Conservation (phyloP, 2,797 vertebrate species). For the Muscicapa comitata region DNA sequence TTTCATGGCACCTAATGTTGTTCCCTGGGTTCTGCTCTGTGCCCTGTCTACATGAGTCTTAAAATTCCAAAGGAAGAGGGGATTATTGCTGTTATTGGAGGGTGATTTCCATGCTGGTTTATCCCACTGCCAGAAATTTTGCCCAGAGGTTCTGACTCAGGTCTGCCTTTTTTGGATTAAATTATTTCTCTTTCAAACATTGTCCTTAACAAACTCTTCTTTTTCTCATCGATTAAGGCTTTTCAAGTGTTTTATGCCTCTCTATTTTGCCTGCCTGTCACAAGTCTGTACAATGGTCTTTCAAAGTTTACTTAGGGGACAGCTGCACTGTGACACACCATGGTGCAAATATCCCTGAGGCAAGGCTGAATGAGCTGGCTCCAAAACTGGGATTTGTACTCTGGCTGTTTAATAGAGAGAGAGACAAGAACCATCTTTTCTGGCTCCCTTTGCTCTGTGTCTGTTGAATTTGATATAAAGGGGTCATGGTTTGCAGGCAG, state of each 20-base stretch:
- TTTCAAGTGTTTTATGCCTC: neutral
- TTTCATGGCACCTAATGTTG: neutral
- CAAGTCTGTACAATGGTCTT: neutral
- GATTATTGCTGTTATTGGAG: neutral
- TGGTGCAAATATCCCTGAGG: neutral
- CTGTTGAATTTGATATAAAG: neutral
- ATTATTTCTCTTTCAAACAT: neutral
- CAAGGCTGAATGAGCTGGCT: neutral
- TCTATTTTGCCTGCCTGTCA: neutral
- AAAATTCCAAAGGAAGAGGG: neutral
- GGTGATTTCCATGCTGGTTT: neutral
- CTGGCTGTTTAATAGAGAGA: neutral
- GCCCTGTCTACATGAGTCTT: neutral
- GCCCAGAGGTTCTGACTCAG: neutral
- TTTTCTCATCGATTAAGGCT: neutral
- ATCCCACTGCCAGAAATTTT: neutral
- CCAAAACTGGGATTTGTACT: neutral
- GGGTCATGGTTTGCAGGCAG: neutral
- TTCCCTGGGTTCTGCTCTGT: neutral
- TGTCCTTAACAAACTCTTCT: neutral
- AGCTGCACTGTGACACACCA: neutral
- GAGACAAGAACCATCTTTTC: neutral
- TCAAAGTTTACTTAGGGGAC: neutral
- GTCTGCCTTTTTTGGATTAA: conserved; percentile 7
- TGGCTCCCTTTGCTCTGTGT: neutral